Base-by-base conservation (phyloP, 2,888 invertebrate genomes). In the Brenthis ino region DNA sequence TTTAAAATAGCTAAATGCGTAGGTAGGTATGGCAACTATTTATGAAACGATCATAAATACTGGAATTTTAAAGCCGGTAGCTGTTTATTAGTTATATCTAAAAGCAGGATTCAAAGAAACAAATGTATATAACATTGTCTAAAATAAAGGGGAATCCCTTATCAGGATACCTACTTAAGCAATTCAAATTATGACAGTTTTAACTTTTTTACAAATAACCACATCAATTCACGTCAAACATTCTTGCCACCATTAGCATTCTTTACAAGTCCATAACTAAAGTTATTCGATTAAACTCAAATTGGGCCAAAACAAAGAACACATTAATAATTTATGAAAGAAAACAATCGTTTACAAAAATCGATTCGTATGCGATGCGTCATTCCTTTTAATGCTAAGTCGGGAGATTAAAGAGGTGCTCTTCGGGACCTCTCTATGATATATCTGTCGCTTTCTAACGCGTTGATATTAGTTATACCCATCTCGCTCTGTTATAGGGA, bases 311-410 rank as follows among this genome's bases (percentile, higher is more conserved):
- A 61, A 67, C 70, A 65, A 68, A 61, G 63, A 53, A 28, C 66
- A 53, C 61, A 75, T 73, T 67, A 70, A 72, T 73, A 71, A 75
- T 73, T 71, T 71, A 75, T 74, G 55, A 61, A 60, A 24, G 37
- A 60, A 70, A 71, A 74, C 72, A 74, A 70, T 67, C 70, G 64
- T 64, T 67, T 57, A 70, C 57, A 61, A 70, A 70, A 68, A 70
- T 70, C 67, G 55, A 73, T 72, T 69, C 66, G 70, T 74, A 74
- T 74, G 67, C 74, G 65, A 57, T 58, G 64, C 72, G 72, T 72
- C 70, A 66, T 79, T 73, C 76, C 71, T 74, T 79, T 83, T 78
- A 80, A 81, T 75, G 68, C 73, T 72, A 80, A 60, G 55, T 70
- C 63, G 67, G 67, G 48, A 64, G 48, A 68, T 57, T 67, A 64